phyloP scores from a whole-genome alignment of 1,140 invertebrate genomes.

The Heliconius nattereri region DNA sequence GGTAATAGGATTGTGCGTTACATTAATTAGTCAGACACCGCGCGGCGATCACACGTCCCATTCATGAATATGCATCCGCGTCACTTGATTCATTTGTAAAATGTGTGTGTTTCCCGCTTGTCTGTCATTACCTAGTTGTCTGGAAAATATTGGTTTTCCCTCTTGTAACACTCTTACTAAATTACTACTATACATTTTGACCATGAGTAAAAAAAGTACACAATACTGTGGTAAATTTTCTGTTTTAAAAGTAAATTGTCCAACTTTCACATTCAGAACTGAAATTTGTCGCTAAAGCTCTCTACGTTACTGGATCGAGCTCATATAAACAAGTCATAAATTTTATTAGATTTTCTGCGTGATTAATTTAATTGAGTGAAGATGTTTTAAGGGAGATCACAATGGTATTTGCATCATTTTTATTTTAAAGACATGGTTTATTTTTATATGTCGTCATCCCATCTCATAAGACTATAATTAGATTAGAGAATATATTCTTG shows the following conservation, averaged over 20 bases:
- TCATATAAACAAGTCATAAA: neutral
- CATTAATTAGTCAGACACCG: slow-evolving; percentile 17
- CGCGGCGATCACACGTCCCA: slow-evolving; percentile 35
- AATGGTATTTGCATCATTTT: neutral
- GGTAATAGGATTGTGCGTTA: slow-evolving; percentile 17
- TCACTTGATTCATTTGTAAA: slow-evolving; percentile 33
- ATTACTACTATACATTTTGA: neutral
- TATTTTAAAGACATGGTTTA: neutral
- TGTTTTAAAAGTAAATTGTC: neutral
- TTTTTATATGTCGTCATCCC: neutral
- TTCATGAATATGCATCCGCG: slow-evolving; percentile 39
- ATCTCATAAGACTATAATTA: neutral
- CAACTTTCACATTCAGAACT: neutral
- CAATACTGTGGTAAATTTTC: neutral
- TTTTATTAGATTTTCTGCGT: slow-evolving; percentile 41
- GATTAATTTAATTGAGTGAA: slow-evolving; percentile 35
- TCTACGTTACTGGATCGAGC: neutral
- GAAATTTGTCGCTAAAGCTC: too few relatives aligned
- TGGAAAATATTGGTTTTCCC: neutral
- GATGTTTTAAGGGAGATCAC: slow-evolving; percentile 35
- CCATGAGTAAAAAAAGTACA: neutral
- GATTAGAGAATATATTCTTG: neutral
- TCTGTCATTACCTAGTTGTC: slow-evolving; percentile 27
- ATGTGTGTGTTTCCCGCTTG: slow-evolving; percentile 22
- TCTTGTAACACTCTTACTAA: neutral